Evolutionary conservation across 2,888 invertebrate species (phyloP).

Genomic region (Volucella zonaria): DNA sequence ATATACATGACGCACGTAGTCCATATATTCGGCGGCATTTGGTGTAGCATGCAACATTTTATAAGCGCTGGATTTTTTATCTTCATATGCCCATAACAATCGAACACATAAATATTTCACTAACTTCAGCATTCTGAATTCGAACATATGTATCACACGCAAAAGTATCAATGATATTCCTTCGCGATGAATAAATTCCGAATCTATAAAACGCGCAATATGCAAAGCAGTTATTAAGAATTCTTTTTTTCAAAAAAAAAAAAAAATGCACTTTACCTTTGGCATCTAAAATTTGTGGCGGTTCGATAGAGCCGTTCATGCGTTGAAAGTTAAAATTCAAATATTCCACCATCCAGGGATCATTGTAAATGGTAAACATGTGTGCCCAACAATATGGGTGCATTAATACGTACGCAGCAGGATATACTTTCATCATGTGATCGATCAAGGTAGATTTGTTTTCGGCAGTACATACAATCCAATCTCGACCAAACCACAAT

Average conservation of each 20-base stretch:
- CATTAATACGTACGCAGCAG: constrained; percentile 54
- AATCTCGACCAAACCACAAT: constrained; percentile 67
- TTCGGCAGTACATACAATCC: constrained; percentile 50
- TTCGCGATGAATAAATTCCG: constrained; percentile 75
- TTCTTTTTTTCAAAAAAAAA: neutral
- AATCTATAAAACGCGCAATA: constrained; percentile 51
- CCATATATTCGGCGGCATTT: constrained; percentile 37
- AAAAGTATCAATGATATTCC: constrained; percentile 77
- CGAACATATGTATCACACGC: constrained; percentile 79
- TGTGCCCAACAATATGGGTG: constrained; percentile 65
- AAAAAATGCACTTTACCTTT: constrained; percentile 21
- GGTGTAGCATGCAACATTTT: constrained; percentile 31
- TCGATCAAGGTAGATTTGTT: constrained; percentile 56
- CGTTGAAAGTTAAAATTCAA: constrained; percentile 61
- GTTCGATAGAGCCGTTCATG: constrained; percentile 38
- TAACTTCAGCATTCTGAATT: constrained; percentile 78
- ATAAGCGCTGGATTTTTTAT: constrained; percentile 33
- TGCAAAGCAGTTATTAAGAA: neutral
- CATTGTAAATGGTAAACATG: constrained; percentile 65
- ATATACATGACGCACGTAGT: constrained; percentile 47
- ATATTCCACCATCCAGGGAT: constrained; percentile 68
- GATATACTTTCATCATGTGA: constrained; percentile 68
- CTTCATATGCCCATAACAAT: constrained; percentile 78
- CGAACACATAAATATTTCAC: constrained; percentile 79
- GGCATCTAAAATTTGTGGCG: constrained; percentile 9